These are phyloP conservation scores for Daktulosphaira vitifoliae DNA, from an alignment of 1,140 invertebrate genomes.

Conservation along the genomic window DNA sequence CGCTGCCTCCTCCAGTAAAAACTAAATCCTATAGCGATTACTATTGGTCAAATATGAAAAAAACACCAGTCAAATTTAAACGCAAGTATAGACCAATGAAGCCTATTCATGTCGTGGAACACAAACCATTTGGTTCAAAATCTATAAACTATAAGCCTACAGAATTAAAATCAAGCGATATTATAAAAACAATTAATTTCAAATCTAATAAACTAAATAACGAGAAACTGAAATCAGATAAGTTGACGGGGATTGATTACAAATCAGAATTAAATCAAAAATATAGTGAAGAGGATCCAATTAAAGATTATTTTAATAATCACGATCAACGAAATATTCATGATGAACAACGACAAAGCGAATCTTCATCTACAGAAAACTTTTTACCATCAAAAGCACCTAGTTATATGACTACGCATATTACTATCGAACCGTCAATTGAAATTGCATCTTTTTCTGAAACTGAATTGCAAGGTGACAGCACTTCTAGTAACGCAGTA, in stretches of 20 bases:
- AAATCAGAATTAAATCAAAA: neutral
- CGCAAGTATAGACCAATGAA: neutral
- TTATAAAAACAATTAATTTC: too few relatives aligned
- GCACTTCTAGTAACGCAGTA: neutral
- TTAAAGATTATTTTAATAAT: too few relatives aligned
- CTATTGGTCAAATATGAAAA: neutral
- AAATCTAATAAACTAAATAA: neutral
- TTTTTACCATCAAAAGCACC: neutral
- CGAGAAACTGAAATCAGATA: neutral
- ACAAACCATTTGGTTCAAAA: neutral
- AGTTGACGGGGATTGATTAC: too few relatives aligned
- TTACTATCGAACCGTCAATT: slow-evolving; percentile 6
- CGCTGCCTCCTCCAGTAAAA: slow-evolving; percentile 7
- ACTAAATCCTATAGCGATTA: slow-evolving; percentile 2
- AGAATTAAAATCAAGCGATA: too few relatives aligned
- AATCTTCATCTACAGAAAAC: neutral
- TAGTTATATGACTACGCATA: neutral
- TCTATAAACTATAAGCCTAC: neutral
- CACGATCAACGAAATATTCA: too few relatives aligned
- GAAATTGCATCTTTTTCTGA: slow-evolving; percentile 18
- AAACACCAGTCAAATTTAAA: neutral
- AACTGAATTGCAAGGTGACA: neutral
- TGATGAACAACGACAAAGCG: neutral
- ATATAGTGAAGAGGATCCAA: neutral
- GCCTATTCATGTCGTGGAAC: neutral